Percentiles rank a stretch among this genome's conserved stretches.
Evolutionary conservation across 2,888 invertebrate genomes (phyloP).

Genomic region (Agrochola lota): DNA sequence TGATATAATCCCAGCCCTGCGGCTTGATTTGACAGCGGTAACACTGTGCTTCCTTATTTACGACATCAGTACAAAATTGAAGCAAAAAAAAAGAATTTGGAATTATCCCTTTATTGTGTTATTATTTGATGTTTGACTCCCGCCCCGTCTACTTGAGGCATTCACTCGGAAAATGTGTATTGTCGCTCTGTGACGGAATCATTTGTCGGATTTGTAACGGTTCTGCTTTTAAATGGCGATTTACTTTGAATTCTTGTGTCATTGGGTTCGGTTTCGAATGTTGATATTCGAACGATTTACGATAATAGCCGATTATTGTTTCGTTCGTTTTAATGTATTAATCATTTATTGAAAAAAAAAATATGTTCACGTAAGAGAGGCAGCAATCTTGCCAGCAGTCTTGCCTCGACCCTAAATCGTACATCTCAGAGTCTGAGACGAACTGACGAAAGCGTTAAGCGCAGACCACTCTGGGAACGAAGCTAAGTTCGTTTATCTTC

Average conservation of each 20-base stretch:
- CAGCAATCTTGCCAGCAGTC: neutral
- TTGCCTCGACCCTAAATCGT: neutral
- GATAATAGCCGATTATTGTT: neutral
- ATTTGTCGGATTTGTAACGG: conserved; percentile 64
- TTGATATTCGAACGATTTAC: conserved; percentile 13
- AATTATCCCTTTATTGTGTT: conserved; percentile 72
- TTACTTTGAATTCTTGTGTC: conserved; percentile 46
- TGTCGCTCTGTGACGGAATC: conserved; percentile 59
- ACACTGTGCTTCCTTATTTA: conserved; percentile 72
- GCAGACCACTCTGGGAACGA: too few species aligned
- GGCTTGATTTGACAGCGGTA: conserved; percentile 64
- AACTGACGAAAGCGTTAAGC: neutral
- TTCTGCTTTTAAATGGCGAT: conserved; percentile 59
- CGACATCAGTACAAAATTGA: conserved; percentile 70
- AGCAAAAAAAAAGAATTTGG: conserved; percentile 71
- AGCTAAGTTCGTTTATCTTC: too few species aligned
- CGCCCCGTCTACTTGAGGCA: conserved; percentile 60
- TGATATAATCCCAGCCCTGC: conserved; percentile 58
- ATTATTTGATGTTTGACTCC: conserved; percentile 72
- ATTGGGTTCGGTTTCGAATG: conserved; percentile 22
- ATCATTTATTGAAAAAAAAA: neutral
- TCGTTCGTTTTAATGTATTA: neutral
- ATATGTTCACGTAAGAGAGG: neutral
- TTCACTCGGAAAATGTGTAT: conserved; percentile 71
- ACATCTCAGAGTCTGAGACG: neutral